phyloP scores from a whole-genome alignment of 2,113 vertebrate species.

The Coregonus clupeaformis region DNA sequence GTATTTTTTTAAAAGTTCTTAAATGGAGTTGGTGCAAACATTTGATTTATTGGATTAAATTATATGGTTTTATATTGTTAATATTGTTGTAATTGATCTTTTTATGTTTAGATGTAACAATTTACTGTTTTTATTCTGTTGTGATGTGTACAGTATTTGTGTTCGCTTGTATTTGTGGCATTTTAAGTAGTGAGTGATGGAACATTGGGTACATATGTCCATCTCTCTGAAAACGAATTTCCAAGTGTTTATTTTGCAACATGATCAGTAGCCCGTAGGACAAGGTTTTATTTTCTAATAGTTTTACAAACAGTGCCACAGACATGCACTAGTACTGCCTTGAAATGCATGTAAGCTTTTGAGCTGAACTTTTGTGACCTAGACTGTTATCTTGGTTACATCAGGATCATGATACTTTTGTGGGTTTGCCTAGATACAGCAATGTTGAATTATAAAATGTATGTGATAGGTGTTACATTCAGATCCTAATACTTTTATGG shows the following conservation, averaged over 20 bases:
- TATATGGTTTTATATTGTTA: background rate
- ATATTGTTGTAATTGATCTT: background rate
- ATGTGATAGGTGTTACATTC: slow-evolving; percentile 7
- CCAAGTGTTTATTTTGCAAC: slow-evolving; percentile 9
- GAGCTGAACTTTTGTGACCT: background rate
- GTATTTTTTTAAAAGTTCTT: background rate
- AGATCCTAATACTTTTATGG: slow-evolving; percentile 1
- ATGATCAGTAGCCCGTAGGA: slow-evolving; percentile 25
- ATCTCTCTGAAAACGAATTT: background rate
- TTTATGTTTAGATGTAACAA: background rate
- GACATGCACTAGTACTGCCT: slow-evolving; percentile 51
- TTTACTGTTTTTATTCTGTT: background rate
- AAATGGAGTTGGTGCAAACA: background rate
- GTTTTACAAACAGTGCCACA: slow-evolving; percentile 43
- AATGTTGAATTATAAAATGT: too few species aligned
- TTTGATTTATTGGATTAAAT: background rate
- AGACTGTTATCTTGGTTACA: background rate
- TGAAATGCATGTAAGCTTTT: background rate
- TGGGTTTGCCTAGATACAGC: background rate
- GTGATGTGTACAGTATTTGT: too few species aligned
- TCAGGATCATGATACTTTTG: slow-evolving; percentile 7
- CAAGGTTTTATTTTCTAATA: slow-evolving; percentile 36
- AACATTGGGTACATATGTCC: background rate
- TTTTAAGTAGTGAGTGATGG: background rate
- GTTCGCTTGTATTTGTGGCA: background rate